Conservation (phyloP, 2,113 vertebrate genomes). For the Lipotes vexillifer region DNA sequence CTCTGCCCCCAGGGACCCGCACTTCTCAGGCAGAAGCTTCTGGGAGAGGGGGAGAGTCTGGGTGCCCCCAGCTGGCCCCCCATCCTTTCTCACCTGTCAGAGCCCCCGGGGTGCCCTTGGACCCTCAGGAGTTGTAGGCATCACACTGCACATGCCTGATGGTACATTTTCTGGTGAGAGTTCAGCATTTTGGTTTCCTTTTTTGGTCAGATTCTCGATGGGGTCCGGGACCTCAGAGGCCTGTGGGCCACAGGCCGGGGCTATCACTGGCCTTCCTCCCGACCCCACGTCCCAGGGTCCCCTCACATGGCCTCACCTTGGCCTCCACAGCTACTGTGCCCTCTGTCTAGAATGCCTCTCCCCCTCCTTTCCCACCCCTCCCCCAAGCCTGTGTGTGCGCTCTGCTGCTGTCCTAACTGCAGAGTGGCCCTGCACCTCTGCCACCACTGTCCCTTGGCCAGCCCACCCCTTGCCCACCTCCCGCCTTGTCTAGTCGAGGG, state of each 20-base stretch:
- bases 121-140: not conserved
- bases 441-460: not conserved
- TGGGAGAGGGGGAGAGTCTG: not conserved
- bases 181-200: not conserved
- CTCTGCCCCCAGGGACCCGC: not conserved
- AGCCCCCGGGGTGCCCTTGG: not conserved
- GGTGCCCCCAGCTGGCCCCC: not conserved
- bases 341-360: not conserved
- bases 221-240: not conserved
- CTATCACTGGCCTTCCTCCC: not conserved
- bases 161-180: not conserved
- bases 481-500: not conserved
- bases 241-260: not conserved
- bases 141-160: fast-evolving
- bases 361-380: slow-evolving; percentile 30
- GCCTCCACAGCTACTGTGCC: not conserved
- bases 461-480: not conserved
- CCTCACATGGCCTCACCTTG: not conserved
- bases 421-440: not conserved
- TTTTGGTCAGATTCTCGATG: not conserved
- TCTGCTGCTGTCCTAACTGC: not conserved
- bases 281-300: fast-evolving
- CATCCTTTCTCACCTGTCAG: not conserved
- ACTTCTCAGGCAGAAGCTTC: not conserved
- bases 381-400: not conserved